Evolutionary conservation across 2,797 vertebrate genomes (phyloP).

Genomic region (Channallabes apus): DNA sequence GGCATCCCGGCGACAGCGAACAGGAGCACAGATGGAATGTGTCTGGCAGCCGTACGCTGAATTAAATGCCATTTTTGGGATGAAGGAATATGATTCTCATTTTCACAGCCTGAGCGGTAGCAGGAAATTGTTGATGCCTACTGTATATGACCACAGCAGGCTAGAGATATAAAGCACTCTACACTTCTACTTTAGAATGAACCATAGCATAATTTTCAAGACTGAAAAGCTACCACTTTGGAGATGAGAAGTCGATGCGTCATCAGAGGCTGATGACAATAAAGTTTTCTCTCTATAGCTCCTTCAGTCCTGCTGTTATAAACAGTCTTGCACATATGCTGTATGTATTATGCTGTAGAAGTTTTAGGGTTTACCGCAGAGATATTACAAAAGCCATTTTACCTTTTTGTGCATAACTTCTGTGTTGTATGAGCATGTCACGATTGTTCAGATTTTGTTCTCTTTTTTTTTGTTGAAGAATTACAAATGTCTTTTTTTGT

Average conservation of each 20-base stretch:
- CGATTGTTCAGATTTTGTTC: no score
- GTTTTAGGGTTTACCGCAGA: not conserved
- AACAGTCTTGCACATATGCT: not conserved
- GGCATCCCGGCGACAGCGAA: slow-evolving; percentile 41
- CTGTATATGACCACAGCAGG: no score
- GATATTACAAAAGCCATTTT: not conserved
- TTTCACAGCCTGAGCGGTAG: slow-evolving; percentile 61
- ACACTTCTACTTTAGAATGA: not conserved
- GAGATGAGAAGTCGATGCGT: not conserved
- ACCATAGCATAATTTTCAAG: not conserved
- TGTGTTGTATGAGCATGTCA: not conserved
- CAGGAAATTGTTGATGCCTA: slow-evolving; percentile 27
- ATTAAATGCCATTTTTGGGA: slow-evolving; percentile 55
- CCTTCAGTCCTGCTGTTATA: not conserved
- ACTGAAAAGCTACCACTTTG: not conserved
- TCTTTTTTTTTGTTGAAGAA: no score
- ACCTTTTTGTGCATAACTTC: not conserved
- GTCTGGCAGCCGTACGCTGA: slow-evolving; percentile 48
- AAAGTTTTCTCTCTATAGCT: no score
- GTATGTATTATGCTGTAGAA: not conserved
- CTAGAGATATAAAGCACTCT: not conserved
- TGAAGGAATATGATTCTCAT: slow-evolving; percentile 49
- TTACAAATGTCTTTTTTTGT: no score
- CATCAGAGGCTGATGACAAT: not conserved
- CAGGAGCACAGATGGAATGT: slow-evolving; percentile 44